Percentiles rank a stretch among this genome's conserved stretches.
Conservation (phyloP, 2,113 vertebrate genomes). For the Barnardius zonarius region DNA sequence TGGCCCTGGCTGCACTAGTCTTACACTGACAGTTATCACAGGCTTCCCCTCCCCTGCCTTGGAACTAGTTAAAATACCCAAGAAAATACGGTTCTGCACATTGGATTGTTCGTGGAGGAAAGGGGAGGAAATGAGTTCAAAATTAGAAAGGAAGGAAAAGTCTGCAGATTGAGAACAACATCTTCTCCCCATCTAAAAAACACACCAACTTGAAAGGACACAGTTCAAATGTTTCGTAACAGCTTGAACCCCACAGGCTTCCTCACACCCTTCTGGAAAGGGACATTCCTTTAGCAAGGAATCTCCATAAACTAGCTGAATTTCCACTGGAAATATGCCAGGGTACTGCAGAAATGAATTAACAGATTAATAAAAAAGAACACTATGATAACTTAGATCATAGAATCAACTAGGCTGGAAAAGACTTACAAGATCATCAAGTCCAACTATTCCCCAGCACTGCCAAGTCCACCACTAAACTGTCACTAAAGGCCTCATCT, state of each 20-base stretch:
- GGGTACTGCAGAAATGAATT: not conserved
- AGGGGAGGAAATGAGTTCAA: slow-evolving; percentile 35
- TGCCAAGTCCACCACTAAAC: not conserved
- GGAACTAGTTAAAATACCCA: not conserved
- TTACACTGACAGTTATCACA: not conserved
- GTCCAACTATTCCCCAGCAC: not conserved
- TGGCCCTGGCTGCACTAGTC: not conserved
- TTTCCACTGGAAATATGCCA: not conserved
- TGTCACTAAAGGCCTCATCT: not conserved
- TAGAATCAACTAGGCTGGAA: not conserved
- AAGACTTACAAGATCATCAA: not conserved
- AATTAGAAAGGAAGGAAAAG: slow-evolving; percentile 46
- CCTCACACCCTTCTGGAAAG: not conserved
- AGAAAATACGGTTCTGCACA: not conserved
- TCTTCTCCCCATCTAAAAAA: not conserved
- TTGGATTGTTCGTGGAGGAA: not conserved
- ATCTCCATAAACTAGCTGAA: not conserved
- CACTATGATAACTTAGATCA: not conserved
- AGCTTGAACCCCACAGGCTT: not conserved
- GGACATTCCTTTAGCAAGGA: not conserved
- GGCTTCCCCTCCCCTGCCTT: not conserved
- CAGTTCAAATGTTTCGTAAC: not conserved
- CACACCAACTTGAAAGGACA: not conserved
- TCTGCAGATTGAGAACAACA: not conserved
- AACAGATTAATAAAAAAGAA: not conserved